Percentiles rank a stretch among this genome's conserved stretches.
These are phyloP conservation scores for Ciconia stormi DNA, from an alignment of 2,113 vertebrate species.

Conservation along the genomic window DNA sequence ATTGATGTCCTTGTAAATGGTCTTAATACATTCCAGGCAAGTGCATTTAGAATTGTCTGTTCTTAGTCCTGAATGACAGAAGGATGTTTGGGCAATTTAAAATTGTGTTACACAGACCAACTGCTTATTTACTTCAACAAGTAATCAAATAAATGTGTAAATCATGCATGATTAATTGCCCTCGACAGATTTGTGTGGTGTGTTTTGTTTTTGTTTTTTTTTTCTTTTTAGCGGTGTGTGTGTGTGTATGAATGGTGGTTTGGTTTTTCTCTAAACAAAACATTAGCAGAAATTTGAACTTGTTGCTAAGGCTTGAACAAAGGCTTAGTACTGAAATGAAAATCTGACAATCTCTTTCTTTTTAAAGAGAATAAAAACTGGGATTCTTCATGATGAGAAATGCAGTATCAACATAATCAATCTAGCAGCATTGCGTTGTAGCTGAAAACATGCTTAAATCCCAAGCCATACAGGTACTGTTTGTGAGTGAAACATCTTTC, in stretches of 20 bases:
- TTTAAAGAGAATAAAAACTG: conserved; percentile 61
- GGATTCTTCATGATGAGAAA: conserved; percentile 77
- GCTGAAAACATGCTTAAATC: conserved; percentile 75
- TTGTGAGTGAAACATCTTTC: conserved; percentile 87
- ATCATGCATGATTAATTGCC: conserved; percentile 44
- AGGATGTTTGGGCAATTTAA: conserved; percentile 44
- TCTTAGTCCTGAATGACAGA: conserved; percentile 59
- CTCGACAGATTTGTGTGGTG: neutral
- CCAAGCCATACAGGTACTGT: conserved; percentile 64
- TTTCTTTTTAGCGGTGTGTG: no score
- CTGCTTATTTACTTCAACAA: conserved; percentile 61
- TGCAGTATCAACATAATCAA: conserved; percentile 77
- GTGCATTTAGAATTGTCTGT: conserved; percentile 25
- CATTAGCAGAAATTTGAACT: conserved; percentile 57
- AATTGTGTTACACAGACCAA: conserved; percentile 37
- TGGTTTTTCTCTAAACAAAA: conserved; percentile 59
- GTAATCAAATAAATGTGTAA: conserved; percentile 57
- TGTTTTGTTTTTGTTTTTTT: no score
- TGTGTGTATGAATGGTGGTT: conserved; percentile 37
- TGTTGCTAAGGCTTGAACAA: conserved; percentile 67
- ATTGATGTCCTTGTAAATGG: neutral
- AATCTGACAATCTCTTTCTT: conserved; percentile 57
- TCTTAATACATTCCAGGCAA: conserved; percentile 29
- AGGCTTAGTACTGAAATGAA: conserved; percentile 61
- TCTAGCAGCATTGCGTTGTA: conserved; percentile 67